phyloP scores from a whole-genome alignment of 2,797 vertebrate genomes.

The Petrocephalus schoutedeni region DNA sequence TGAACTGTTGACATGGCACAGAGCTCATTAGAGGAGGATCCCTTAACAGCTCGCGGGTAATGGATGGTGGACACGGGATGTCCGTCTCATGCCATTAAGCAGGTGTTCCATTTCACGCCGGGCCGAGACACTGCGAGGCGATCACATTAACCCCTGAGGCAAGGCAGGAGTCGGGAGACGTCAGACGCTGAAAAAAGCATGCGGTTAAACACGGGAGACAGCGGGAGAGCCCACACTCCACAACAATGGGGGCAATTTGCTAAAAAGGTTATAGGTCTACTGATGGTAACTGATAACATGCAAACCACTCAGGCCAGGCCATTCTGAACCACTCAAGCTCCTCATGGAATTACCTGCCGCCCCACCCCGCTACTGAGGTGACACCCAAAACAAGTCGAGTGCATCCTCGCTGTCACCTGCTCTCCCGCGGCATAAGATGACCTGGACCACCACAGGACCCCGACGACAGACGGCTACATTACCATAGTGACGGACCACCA shows the following conservation, averaged over 20 bases:
- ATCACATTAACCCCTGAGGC: neutral
- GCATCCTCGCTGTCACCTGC: neutral
- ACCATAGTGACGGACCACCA: neutral
- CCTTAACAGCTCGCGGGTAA: conserved; percentile 21
- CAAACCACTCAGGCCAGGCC: neutral
- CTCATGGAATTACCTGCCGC: neutral
- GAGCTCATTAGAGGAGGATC: conserved; percentile 24
- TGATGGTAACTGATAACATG: neutral
- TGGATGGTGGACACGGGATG: conserved; percentile 3
- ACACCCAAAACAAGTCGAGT: neutral
- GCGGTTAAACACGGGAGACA: neutral
- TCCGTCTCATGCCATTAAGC: conserved; percentile 3
- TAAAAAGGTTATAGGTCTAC: neutral
- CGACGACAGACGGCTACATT: neutral
- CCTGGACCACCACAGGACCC: neutral
- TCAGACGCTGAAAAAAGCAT: neutral
- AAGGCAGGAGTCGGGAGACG: neutral
- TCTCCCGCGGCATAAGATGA: neutral
- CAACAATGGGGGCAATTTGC: neutral
- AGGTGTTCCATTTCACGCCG: conserved; percentile 28
- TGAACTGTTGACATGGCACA: conserved; percentile 5
- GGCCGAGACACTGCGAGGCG: neutral
- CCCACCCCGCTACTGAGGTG: neutral
- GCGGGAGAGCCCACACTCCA: neutral
- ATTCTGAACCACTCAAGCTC: neutral